A percentile compares a stretch with the other conserved stretches of the same genome.
Conservation (phyloP, 2,888 invertebrate species). For the Adelphocoris suturalis region DNA sequence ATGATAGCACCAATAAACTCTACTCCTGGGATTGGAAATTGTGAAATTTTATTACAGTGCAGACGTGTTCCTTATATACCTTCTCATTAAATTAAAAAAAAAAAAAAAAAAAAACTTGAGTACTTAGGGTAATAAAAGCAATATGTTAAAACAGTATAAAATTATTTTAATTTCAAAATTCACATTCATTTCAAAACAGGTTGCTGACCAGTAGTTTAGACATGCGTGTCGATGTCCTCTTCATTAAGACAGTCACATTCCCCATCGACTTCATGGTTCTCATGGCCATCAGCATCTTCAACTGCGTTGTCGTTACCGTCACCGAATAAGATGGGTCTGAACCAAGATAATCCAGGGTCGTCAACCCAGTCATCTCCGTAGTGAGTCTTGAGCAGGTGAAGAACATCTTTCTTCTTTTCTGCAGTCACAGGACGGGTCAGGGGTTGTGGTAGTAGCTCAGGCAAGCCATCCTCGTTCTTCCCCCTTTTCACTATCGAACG, state of each 20-base stretch:
- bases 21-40: too few species aligned
- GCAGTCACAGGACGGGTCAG: neutral
- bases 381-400: constrained; percentile 6
- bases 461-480: neutral
- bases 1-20: too few species aligned
- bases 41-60: too few species aligned
- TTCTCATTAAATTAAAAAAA: too few species aligned
- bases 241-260: constrained; percentile 41
- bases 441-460: neutral
- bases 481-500: neutral
- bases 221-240: neutral
- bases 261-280: neutral
- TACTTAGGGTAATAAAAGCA: too few species aligned
- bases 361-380: neutral
- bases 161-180: too few species aligned
- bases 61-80: too few species aligned
- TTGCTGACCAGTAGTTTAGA: too few species aligned
- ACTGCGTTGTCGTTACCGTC: neutral
- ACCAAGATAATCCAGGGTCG: constrained; percentile 1
- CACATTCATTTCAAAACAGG: too few species aligned
- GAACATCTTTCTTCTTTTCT: constrained; percentile 44
- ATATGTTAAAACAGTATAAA: too few species aligned
- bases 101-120: too few species aligned
- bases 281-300: neutral
- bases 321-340: neutral